A percentile compares a stretch with the other conserved stretches of the same genome.
Conservation (phyloP, 2,888 invertebrate genomes). For the Poecilus cupreus region DNA sequence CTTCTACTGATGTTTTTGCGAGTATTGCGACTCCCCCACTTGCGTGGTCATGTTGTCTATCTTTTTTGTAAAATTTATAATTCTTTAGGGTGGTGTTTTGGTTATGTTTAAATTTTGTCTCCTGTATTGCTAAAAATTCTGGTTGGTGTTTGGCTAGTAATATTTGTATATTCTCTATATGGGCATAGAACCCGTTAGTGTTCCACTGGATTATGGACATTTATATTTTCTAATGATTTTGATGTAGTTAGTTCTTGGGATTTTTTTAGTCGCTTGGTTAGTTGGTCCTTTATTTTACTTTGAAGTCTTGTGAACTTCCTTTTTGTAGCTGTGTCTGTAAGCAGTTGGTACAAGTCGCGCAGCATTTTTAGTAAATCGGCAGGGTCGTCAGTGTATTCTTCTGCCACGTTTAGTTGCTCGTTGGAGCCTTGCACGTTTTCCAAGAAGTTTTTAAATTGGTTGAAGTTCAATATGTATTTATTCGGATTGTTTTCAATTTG, state of each 20-base stretch:
- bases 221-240: not conserved
- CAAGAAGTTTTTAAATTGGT: too few species aligned
- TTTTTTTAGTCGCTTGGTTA: not conserved
- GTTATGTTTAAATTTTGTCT: conserved; percentile 3
- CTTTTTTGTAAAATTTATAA: too few species aligned
- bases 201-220: conserved; percentile 49
- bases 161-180: conserved; percentile 7
- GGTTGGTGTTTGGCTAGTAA: not conserved
- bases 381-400: too few species aligned
- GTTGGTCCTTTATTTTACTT: conserved; percentile 18
- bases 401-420: not conserved
- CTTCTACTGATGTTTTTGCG: too few species aligned
- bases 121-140: not conserved
- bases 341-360: not conserved
- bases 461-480: not conserved
- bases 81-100: too few species aligned
- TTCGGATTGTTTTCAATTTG: not conserved
- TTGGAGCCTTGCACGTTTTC: not conserved
- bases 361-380: not conserved
- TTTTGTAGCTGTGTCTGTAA: not conserved
- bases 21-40: conserved; percentile 24
- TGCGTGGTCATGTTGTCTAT: conserved; percentile 11
- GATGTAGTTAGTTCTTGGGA: not conserved
- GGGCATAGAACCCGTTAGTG: conserved; percentile 29
- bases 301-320: conserved; percentile 19